A percentile compares a stretch with the other conserved stretches of the same genome.
Conservation (phyloP, 2,113 vertebrate genomes). For the Numida meleagris region DNA sequence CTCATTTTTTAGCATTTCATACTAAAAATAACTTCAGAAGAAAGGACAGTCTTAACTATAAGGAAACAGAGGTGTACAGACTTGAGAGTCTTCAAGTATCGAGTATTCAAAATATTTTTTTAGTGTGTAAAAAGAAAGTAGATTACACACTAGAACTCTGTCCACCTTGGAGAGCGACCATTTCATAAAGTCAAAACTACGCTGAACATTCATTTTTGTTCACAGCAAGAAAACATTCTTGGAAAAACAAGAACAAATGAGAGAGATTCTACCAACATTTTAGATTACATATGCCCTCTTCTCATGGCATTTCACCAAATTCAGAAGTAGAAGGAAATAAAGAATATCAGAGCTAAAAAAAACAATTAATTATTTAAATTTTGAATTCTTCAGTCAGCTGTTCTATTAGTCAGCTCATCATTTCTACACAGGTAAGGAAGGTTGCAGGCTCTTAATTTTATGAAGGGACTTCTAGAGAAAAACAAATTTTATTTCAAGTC, state of each 20-base stretch:
- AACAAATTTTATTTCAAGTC: not conserved
- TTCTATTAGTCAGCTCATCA: not conserved
- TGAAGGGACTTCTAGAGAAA: not conserved
- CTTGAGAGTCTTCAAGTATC: not conserved
- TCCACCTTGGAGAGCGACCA: not conserved
- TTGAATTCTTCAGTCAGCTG: not conserved
- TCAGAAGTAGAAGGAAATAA: not conserved
- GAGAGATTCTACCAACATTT: not conserved
- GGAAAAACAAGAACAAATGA: not conserved
- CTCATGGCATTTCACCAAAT: not conserved
- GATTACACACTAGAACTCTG: not conserved
- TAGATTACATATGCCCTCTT: not conserved
- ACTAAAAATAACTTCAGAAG: slow-evolving; percentile 41
- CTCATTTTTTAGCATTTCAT: slow-evolving; percentile 6
- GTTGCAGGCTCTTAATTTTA: not conserved
- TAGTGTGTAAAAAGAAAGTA: not conserved
- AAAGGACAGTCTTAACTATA: not conserved
- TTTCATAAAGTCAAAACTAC: not conserved
- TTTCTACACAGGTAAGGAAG: not conserved
- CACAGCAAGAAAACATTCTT: not conserved
- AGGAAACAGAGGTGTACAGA: not conserved
- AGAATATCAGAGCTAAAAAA: not conserved
- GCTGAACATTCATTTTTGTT: not conserved
- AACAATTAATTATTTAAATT: not conserved
- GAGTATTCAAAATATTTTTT: not conserved